Evolutionary conservation across 1,140 invertebrate species (phyloP).

Genomic region (Meloidogyne floridensis): DNA sequence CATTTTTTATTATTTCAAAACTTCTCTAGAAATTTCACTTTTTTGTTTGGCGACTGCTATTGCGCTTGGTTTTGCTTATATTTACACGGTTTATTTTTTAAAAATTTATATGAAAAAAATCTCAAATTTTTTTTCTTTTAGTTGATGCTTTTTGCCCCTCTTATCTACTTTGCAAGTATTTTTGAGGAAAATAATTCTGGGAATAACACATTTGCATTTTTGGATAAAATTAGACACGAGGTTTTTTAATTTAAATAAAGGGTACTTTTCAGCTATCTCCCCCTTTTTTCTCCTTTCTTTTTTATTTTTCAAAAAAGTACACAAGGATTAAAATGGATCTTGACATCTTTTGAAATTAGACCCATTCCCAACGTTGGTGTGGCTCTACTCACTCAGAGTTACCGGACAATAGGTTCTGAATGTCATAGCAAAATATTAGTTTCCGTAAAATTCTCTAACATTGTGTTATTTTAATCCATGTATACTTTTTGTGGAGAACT

Average conservation of each 20-base stretch:
- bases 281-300: no score
- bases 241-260: neutral
- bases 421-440: no score
- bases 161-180: constrained; percentile 51
- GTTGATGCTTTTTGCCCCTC: constrained; percentile 58
- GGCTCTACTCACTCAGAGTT: no score
- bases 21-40: constrained; percentile 70
- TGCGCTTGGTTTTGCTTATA: constrained; percentile 58
- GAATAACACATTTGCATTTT: neutral
- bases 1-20: neutral
- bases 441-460: no score
- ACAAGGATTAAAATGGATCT: no score
- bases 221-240: neutral
- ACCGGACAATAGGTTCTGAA: no score
- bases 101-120: neutral
- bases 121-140: neutral
- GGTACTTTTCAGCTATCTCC: no score
- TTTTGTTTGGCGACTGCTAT: constrained; percentile 62
- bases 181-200: constrained; percentile 31
- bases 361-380: no score
- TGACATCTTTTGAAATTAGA: no score
- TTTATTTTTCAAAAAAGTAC: no score
- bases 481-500: no score
- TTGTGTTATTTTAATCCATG: no score
- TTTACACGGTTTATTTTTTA: constrained; percentile 48